Conservation (phyloP, 2,113 vertebrate species). For the Equus quagga region DNA sequence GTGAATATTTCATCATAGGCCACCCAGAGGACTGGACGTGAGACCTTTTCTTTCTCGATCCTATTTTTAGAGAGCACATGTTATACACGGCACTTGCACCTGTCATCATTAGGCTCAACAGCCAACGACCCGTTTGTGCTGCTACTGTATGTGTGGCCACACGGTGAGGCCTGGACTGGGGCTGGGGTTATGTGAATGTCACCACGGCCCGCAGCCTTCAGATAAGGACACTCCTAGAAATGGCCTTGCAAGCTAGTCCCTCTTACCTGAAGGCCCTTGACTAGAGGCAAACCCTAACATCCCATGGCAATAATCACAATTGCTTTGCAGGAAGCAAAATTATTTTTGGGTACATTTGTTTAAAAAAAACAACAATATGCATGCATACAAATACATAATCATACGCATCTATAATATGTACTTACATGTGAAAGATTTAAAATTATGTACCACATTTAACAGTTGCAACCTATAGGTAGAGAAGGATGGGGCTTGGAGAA, state of each 20-base stretch:
- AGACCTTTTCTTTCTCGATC: slow-evolving; percentile 68
- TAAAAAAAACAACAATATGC: background rate
- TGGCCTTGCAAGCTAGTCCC: background rate
- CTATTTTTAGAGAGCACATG: slow-evolving; percentile 83
- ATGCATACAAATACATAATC: background rate
- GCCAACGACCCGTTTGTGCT: slow-evolving; percentile 76
- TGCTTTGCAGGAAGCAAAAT: background rate
- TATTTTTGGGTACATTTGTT: background rate
- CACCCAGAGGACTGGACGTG: background rate
- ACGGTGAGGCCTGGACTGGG: slow-evolving; percentile 54
- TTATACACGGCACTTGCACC: slow-evolving; percentile 65
- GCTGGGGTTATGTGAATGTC: slow-evolving; percentile 75
- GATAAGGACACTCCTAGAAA: background rate
- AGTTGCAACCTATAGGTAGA: background rate
- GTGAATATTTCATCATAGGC: slow-evolving; percentile 56
- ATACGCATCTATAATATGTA: too few relatives aligned
- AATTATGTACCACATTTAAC: background rate
- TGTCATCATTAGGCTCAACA: slow-evolving; percentile 56
- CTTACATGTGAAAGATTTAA: background rate
- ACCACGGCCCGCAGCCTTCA: slow-evolving; percentile 12
- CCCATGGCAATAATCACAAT: background rate
- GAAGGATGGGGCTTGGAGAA: background rate
- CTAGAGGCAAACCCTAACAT: background rate
- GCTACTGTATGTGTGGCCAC: slow-evolving; percentile 77
- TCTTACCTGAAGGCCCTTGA: background rate